phyloP scores from a whole-genome alignment of 2,797 vertebrate species.

The Gymnopithys bicolor region DNA sequence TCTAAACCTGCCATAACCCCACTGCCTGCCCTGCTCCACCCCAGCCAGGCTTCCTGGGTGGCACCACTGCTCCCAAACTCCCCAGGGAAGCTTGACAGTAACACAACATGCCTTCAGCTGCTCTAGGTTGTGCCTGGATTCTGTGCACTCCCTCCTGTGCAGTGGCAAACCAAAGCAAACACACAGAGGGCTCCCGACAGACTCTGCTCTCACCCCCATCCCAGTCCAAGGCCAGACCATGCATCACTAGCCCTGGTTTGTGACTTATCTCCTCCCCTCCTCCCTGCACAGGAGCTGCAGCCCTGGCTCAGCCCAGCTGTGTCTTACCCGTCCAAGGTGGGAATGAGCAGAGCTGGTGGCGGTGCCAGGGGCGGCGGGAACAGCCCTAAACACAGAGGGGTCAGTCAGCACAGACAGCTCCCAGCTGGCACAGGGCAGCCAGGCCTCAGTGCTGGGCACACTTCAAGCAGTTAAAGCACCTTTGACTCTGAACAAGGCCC shows the following conservation, averaged over 20 bases:
- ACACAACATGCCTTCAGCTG: background rate
- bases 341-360: conserved; percentile 75
- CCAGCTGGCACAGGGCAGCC: background rate
- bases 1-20: background rate
- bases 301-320: background rate
- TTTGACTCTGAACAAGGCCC: background rate
- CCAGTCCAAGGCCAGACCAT: background rate
- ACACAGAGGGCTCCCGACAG: background rate
- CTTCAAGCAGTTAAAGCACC: background rate
- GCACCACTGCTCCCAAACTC: background rate
- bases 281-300: background rate
- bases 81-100: background rate
- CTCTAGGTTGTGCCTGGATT: background rate
- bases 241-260: background rate
- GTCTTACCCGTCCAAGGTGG: conserved; percentile 76
- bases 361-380: conserved; percentile 77
- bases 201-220: background rate
- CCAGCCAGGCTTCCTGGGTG: background rate
- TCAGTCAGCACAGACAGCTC: background rate
- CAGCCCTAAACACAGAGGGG: conserved; percentile 64
- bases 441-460: background rate
- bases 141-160: background rate
- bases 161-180: fast-evolving
- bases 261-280: background rate
- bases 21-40: background rate